Conservation (phyloP, 2,888 invertebrate species). For the Panopea generosa region DNA sequence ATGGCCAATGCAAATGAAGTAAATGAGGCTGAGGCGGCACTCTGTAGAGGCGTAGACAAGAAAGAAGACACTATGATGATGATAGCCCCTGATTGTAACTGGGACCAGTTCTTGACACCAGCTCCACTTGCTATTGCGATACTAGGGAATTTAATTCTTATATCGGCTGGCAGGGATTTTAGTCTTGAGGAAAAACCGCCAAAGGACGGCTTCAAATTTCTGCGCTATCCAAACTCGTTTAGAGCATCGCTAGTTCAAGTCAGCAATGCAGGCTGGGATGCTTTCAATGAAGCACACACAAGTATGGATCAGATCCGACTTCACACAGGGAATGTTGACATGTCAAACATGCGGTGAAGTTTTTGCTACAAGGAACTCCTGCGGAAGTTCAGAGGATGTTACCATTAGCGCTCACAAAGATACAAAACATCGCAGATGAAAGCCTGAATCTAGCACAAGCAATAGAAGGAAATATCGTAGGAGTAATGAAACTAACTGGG, state of each 20-base stretch:
- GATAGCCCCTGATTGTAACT: neutral
- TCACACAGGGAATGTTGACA: slow-evolving; percentile 5
- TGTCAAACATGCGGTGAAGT: neutral
- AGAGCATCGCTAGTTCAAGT: neutral
- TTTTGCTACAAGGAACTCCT: slow-evolving; percentile 4
- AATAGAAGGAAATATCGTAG: neutral
- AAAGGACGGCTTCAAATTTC: too few relatives aligned
- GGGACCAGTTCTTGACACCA: slow-evolving; percentile 11
- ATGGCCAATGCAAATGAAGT: neutral
- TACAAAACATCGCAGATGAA: slow-evolving; percentile 3
- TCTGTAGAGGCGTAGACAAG: slow-evolving; percentile 6
- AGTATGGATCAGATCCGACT: slow-evolving; percentile 8
- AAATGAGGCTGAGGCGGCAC: neutral
- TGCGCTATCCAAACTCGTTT: too few relatives aligned
- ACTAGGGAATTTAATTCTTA: too few relatives aligned
- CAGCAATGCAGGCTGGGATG: neutral
- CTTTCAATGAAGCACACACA: slow-evolving; percentile 10
- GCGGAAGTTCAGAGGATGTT: slow-evolving; percentile 3
- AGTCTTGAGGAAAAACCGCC: too few relatives aligned
- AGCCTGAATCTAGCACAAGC: neutral
- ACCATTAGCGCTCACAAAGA: neutral
- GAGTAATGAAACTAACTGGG: neutral
- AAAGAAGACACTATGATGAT: slow-evolving; percentile 5
- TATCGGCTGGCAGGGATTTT: too few relatives aligned
- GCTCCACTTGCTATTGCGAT: neutral